Evolutionary conservation across 2,888 invertebrate species (phyloP), one percentile per base, ranked within the genome.

Genomic region (Caenorhabditis becei): DNA sequence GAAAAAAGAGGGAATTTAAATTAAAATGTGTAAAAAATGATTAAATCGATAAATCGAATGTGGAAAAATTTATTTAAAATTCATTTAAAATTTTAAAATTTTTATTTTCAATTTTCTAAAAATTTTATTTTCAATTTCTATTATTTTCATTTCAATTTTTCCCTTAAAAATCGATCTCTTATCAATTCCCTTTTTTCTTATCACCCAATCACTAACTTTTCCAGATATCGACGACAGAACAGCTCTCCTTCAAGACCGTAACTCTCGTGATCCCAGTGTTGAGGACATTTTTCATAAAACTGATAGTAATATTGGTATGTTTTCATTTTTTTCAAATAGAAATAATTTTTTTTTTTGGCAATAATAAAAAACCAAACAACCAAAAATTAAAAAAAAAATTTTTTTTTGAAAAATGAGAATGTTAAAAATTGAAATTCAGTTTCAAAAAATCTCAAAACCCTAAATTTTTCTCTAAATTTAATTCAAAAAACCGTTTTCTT

Each of bases 221-320:
- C 28, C 51, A 66, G 75, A 79, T 32, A 61, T 82, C 32, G 79
- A 79, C 51, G 86, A 84, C 8, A 53, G 69, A 56, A 79, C 81
- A 10, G 44, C 78, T 5, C 70, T 87, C 35, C 14, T 82, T 0
- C 41, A 69, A 23, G 58, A 80, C 35, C 47, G 65, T 37, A 47
- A 35, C 1, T 63, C 72, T 1, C 56, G 72, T 26, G 85, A 85
- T 67, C 74, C 87, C 1, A 86, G 83, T 58, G 89, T 88, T 20
- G 89, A 90, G 58, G 87, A 86, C 35, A 84, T 90, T 44, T 87
- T 90, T 37, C 84, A 77, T 18, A 88, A 89, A 77, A 85, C 90
- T n/a, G 90, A 90, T 56, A 79, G 83, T 11, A 86, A 84, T 16
- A 88, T 90, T 53, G 89, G 89, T 69, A 24, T 74, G 85, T 35